A percentile compares a stretch with the other conserved stretches of the same genome.
These are phyloP conservation scores for Diplosoma virens DNA, from an alignment of 23 tunicate genomes.

Conservation along the genomic window DNA sequence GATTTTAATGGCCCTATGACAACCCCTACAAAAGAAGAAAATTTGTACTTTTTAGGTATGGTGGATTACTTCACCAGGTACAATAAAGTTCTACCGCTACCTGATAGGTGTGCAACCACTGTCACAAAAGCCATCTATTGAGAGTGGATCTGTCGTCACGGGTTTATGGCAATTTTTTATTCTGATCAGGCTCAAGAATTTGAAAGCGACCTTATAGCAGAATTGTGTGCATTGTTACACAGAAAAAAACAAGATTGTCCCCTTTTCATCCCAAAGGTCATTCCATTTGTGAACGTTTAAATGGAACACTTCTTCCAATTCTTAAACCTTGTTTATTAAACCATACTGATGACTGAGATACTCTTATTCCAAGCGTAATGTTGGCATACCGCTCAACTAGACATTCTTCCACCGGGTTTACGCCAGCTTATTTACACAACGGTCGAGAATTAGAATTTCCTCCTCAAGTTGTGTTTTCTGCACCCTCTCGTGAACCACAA, in stretches of 20 bases:
- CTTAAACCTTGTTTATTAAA: neutral
- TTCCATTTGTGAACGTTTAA: neutral
- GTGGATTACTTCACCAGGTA: constrained; percentile 1
- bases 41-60: neutral
- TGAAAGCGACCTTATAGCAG: neutral
- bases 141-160: neutral
- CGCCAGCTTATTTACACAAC: neutral
- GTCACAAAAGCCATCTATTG: neutral
- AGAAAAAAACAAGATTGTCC: neutral
- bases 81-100: neutral
- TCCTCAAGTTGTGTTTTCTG: constrained; percentile 1
- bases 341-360: neutral
- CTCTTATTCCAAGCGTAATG: neutral
- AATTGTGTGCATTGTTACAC: neutral
- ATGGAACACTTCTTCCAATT: neutral
- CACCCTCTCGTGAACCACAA: neutral
- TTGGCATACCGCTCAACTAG: constrained; percentile 4
- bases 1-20: neutral
- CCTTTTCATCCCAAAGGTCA: constrained; percentile 11
- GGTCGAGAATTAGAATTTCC: neutral
- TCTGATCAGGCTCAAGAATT: constrained; percentile 18
- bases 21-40: neutral
- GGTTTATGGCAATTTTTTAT: neutral
- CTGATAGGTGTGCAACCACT: neutral
- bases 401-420: constrained; percentile 11